Base-by-base conservation (phyloP, 2,113 vertebrate genomes). In the Percopsis transmontana region DNA sequence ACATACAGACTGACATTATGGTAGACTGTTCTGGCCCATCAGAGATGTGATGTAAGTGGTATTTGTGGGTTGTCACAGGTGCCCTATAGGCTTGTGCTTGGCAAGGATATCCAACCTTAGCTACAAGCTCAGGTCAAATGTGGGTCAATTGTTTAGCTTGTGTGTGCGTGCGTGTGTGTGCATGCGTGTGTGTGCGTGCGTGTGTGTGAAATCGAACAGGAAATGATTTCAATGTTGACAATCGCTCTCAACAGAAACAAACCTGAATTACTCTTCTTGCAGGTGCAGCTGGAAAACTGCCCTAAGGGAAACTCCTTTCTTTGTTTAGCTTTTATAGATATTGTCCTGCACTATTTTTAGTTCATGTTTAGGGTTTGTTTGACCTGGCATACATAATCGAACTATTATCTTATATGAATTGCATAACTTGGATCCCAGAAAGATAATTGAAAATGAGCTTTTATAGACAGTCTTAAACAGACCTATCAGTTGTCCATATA, bases 51-150 rank as follows among this genome's bases (percentile, higher is more conserved):
- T 59, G 51, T 66, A 59, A 77, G 55, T 60, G 41, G 18, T 54
- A 62, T 74, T 66, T 77, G 70, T 53, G 64, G 74, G 70, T 72
- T 71, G 70, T 45, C 47, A 45, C 1, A 70, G 55, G 62, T 68
- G 73, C 68, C 58, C 51, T 39, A n/a, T n/a, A 47, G 33, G 70
- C 45, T 77, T 59, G 57, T 39, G 44, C 61, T 68, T 75, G 71
- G 76, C 67, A 81, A 51, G 64, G 23, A 69, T 8, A 39, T 47
- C 15, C 24, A 5, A 58, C 54, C 21, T 67, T 19, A 41, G 65
- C 58, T 79, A 62, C 59, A 58, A 66, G 70, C 60, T 8, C 18
- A 21, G 78, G 87, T 89, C 70, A 81, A 79, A 86, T 81, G 72
- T 82, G 76, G 77, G 68, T 81, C 78, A 80, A 58, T 77, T 69